Base-by-base conservation (phyloP, 2,888 invertebrate species). In the Troglohyphantes excavatus region DNA sequence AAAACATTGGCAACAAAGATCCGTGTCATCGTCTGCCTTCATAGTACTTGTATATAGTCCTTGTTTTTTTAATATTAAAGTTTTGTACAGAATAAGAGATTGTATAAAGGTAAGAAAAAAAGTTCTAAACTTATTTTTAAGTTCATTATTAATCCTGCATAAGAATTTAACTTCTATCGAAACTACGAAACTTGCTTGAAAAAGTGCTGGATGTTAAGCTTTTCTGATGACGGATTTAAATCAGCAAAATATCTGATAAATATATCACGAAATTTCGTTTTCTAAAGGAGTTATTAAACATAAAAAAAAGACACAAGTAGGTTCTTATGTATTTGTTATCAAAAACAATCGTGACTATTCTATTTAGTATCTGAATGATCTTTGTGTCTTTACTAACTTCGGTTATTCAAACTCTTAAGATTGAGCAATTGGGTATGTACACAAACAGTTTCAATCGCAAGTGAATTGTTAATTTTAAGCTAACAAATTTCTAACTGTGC, bases 1-100 rank as follows among this genome's bases (percentile, higher is more conserved):
- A 83, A 72, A 83, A 72, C 65, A 46, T 39, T 87, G 86, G 86
- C 86, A 87, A 76, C 79, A 59, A 26, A 70, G 67, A 79, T 87
- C 68, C 21, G 79, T 84, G 84, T 87, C 86, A 87, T 87, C 86
- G 79, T 79, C 79, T 78, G 72, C 72, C 86, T 68, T 78, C 79
- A 72, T 79, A 43, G 43, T 79, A 70, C 46, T 59, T 83, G 65
- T 83, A 83, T 83, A 68, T 83, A 83, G 82, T 82, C 29, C 23
- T 68, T 70, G 70, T 68, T 61, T 70, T 82, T 82, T 82, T 61
- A 82, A 61, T 26, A 82, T 61, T 61, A 68, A 81, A 81, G 67
- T 86, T 86, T 70, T 86, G 39, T 86, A 78, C 70, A 61, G 61
- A 78, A 70, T 70, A 70, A 76, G 70, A 70, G 85, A 68, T 86